Evolutionary conservation across 2,888 invertebrate genomes (phyloP), one percentile per base, ranked within the genome.

Genomic region (Mantis religiosa): DNA sequence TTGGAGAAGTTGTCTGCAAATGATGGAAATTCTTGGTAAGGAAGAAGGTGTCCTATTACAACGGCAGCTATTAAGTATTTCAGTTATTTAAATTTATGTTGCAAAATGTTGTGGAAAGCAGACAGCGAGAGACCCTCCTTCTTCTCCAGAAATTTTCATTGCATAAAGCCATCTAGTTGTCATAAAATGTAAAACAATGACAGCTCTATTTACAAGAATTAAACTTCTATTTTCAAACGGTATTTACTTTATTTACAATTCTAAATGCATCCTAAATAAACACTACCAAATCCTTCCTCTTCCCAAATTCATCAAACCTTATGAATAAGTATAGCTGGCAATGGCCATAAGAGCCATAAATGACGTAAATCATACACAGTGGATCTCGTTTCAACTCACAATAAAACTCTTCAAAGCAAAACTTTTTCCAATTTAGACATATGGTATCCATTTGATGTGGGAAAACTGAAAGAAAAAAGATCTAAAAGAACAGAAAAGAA

Each of bases 171-270:
- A 20, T 82, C 30, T 15, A 86, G 15, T 30, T 41, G 82, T 87
- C 34, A 82, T 27, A 87, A 6, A 81, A n/a, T 87, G 82, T 87
- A 87, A 20, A 82, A 30, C 82, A 15, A 71, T 87, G 87, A 82
- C 82, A 87, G 87, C 82, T 87, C 87, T 87, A 87, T 34, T 82
- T 82, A 82, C 27, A 87, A 87, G 87, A 87, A 87, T 82, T 87
- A 87, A 87, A 87, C 54, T 27, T 87, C 27, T 87, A 87, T 87
- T 87, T 87, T 87, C 82, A 87, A 82, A 82, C 27, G 15, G 41
- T 4, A 34, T 14, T 30, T 84, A 20, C 12, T 15, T 84, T 84
- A 30, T 84, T 30, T 71, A 25, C 20, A 20, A 20, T 20, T 71
- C 1, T 20, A 54, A 54, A 20, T 20, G 34, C 41, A 41, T 41